These are phyloP conservation scores for Thalassaphorura encarpata DNA, from an alignment of 1,140 invertebrate genomes.

Conservation along the genomic window DNA sequence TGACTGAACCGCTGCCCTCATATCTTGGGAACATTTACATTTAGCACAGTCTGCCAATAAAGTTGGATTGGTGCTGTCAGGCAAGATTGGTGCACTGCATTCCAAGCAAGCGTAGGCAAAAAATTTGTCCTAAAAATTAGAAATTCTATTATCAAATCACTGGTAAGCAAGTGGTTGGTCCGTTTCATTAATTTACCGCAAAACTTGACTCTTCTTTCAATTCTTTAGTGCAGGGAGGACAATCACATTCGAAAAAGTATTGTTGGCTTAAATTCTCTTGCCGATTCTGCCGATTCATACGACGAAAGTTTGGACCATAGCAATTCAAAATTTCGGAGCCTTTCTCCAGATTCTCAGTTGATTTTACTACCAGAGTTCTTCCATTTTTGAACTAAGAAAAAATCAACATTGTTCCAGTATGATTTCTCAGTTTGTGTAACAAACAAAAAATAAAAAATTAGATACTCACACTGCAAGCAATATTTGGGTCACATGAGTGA, in stretches of 20 bases:
- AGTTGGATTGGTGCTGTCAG: conserved; percentile 11
- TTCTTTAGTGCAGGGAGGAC: conserved; percentile 45
- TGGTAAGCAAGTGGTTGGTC: neutral
- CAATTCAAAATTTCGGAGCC: conserved; percentile 60
- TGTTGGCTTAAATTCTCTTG: conserved; percentile 51
- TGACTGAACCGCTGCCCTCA: conserved; percentile 32
- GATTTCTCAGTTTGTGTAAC: conserved; percentile 35
- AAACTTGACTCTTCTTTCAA: conserved; percentile 42
- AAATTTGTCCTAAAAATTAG: conserved; percentile 38
- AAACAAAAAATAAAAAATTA: conserved; percentile 31
- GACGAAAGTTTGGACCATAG: conserved; percentile 59
- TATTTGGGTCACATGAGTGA: conserved; percentile 76
- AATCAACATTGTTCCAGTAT: no score
- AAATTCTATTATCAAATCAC: neutral
- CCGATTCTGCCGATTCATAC: conserved; percentile 47
- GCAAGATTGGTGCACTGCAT: conserved; percentile 31
- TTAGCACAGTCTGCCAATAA: conserved; percentile 32
- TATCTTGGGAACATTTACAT: conserved; percentile 33
- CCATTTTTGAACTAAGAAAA: conserved; percentile 37
- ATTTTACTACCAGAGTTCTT: conserved; percentile 46
- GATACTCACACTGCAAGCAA: conserved; percentile 35
- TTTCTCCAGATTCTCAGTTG: conserved; percentile 42
- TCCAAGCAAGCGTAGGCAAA: conserved; percentile 34
- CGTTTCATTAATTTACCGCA: conserved; percentile 40
- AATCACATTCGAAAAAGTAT: conserved; percentile 60